phyloP scores from a whole-genome alignment of 2,113 vertebrate species.

The Echinops telfairi region DNA sequence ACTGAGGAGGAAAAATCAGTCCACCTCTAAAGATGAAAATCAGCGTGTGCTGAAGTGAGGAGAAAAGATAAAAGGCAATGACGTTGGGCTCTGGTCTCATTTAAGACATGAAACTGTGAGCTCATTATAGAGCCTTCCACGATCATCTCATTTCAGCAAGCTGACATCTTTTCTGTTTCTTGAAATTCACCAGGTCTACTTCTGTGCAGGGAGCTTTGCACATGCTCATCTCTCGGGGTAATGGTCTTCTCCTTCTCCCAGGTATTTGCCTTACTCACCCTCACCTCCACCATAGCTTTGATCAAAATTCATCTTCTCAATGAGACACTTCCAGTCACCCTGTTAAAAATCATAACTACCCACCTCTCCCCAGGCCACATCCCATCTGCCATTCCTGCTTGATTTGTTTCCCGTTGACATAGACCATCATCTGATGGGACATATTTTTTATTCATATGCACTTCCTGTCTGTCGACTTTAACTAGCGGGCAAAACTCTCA shows the following conservation, averaged over 20 bases:
- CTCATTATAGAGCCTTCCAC: neutral
- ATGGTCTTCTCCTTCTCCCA: neutral
- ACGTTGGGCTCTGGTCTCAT: neutral
- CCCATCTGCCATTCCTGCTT: neutral
- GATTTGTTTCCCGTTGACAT: neutral
- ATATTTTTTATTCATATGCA: neutral
- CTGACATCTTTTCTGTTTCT: neutral
- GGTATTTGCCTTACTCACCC: neutral
- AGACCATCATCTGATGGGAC: neutral
- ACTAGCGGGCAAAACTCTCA: neutral
- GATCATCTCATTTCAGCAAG: neutral
- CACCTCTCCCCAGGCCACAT: neutral
- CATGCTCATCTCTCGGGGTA: neutral
- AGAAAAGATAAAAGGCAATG: neutral
- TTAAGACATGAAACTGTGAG: neutral
- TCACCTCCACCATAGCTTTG: neutral
- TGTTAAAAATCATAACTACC: neutral
- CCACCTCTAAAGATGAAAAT: neutral
- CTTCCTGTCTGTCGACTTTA: neutral
- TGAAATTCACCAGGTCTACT: neutral
- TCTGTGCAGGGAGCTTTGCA: fast-evolving
- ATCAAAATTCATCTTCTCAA: neutral
- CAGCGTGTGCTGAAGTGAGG: neutral
- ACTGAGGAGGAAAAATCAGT: neutral
- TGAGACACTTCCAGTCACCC: neutral